Base-by-base conservation (phyloP, 2,888 invertebrate species). In the Scaptomyza cyrtandrae region DNA sequence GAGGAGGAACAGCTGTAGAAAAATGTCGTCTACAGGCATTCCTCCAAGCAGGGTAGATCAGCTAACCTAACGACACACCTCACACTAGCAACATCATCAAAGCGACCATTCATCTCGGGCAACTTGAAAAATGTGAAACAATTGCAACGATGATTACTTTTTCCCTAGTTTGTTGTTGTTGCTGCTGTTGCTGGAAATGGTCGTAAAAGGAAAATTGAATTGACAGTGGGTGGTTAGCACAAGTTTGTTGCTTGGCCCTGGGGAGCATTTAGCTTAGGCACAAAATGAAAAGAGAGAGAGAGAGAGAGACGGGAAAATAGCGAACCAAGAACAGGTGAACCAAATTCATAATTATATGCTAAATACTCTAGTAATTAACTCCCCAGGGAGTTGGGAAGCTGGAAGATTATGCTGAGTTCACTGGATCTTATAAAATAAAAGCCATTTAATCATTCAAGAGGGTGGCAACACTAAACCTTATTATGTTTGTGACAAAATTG, bases 91-190 rank as follows among this genome's bases (percentile, higher is more conserved):
- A 27, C 71, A 70, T 88, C 83, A 88, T 89, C 89, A 88, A 85
- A 89, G 83, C 71, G 66, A 60, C 71, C 75, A 79, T 88, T 89
- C 88, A 79, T 83, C 84, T 86, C 59, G 54, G 33, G 59, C 65
- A 67, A 69, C 68, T 74, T 88, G 87, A 88, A 79, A 88, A 86
- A 86, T 88, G 83, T 71, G 86, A 86, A 86, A 86, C 89, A 86
- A 86, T 89, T 89, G 86, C 88, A 76, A 82, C 83, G 82, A 87
- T 86, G 86, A 89, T 86, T 86, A 86, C 86, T 87, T 87, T 80
- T 73, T 76, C 77, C 55, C 49, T 69, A 71, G 58, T 69, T 74
- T 63, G 57, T 55, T 58, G 33, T 45, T 55, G 53, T 53, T 49
- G 49, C 19, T 19, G 19, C 19, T 61, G 68, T 66, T 64, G 57